Evolutionary conservation across 2,797 vertebrate genomes (phyloP), one percentile per base, ranked within the genome.

Genomic region (Hylomyscus alleni): DNA sequence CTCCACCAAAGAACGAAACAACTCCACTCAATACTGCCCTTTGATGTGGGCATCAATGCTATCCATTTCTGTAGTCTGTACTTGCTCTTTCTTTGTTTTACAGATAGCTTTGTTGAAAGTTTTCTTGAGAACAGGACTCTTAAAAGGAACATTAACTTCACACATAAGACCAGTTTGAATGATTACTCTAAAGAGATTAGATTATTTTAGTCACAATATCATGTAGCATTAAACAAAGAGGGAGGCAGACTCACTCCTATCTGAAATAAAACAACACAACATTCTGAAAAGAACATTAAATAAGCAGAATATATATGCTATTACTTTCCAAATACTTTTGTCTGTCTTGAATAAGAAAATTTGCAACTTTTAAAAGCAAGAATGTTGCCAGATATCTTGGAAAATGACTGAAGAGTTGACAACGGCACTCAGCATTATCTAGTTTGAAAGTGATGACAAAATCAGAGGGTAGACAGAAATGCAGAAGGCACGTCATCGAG

Each of bases 71-170:
- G 6, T 52, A 40, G 19, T 76, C 80, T 76, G 20, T 40, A 26
- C 24, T 67, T 85, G 7, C 67, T 91, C 50, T 91, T 81, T 67
- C 14, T 75, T 89, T 75, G 19, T 47, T n/a, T 90, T 81, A 77
- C 17, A 90, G 69, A 83, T 82, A 76, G 34, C 58, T 81, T 95
- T 26, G 20, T 67, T 76, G 37, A 44, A 29, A 82, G 13, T 82
- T 47, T 90, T 82, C 58, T 44, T 93, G 50, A 76, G 29, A 95
- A 93, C 26, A 89, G 56, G 34, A 62, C 81, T 83, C 44, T 50
- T 77, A 26, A 90, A 85, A 91, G 76, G 69, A 47, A 75, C 15
- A 34, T 86, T 4, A 88, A 56, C 89, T 69, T 94, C 20, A 29
- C 17, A 72, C 12, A 54, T 3, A 72, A 75, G 37, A 50, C 11